These are phyloP conservation scores for Charina bottae DNA, from an alignment of 2,113 vertebrate species.

Conservation along the genomic window DNA sequence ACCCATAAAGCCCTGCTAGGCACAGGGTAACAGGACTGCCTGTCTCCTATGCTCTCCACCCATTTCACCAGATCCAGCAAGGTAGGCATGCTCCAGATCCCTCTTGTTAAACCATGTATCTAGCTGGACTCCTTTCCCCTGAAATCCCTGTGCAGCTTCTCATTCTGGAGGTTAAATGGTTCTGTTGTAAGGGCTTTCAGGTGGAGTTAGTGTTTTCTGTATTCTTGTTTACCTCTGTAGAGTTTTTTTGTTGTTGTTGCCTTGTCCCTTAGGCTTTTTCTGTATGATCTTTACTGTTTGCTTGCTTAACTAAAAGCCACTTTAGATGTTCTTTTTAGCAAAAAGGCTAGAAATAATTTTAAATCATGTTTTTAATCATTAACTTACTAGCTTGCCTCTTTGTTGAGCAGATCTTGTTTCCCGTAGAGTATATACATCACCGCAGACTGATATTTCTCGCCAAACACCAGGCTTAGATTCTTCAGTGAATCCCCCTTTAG, in stretches of 20 bases:
- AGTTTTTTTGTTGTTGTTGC: not conserved
- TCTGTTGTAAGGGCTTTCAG: not conserved
- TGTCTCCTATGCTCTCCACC: not conserved
- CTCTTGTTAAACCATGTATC: not conserved
- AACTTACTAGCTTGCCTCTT: constrained; percentile 91
- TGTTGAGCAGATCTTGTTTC: constrained; percentile 96
- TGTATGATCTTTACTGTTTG: not conserved
- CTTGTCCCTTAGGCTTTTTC: not conserved
- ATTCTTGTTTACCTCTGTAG: not conserved
- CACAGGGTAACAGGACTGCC: too few species aligned
- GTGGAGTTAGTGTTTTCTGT: not conserved
- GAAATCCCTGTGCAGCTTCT: not conserved
- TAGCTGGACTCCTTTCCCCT: not conserved
- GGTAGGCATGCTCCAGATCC: too few species aligned
- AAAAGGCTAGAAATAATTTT: not conserved
- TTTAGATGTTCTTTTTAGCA: not conserved
- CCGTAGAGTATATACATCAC: constrained; percentile 94
- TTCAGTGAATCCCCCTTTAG: constrained; percentile 91
- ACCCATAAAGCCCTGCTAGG: not conserved
- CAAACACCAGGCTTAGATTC: constrained; percentile 95
- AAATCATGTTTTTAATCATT: not conserved
- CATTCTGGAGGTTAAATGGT: not conserved
- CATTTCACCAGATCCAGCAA: not conserved
- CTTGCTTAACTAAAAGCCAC: not conserved
- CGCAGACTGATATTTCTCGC: constrained; percentile 97